A percentile compares a stretch with the other conserved stretches of the same genome.
Evolutionary conservation across 2,888 invertebrate genomes (phyloP).

Genomic region (Pachymerium ferrugineum): DNA sequence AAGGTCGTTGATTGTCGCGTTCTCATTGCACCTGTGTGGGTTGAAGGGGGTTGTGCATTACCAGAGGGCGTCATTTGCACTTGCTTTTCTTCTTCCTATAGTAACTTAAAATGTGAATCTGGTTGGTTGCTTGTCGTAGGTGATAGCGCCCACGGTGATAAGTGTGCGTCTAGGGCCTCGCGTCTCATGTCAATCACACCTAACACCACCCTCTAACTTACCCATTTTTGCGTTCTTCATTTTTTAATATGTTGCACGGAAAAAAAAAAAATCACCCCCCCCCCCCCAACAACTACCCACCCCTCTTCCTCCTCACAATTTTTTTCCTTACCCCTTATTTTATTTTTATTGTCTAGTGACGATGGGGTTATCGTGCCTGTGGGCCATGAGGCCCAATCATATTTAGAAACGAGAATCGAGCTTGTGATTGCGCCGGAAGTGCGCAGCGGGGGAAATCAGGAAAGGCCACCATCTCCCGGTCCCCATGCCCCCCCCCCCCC

Average conservation of each 20-base stretch:
- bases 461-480: slow-evolving; percentile 18
- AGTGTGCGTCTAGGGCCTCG: slow-evolving; percentile 8
- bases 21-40: slow-evolving; percentile 18
- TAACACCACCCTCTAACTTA: too few relatives aligned
- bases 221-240: not conserved
- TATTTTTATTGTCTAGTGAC: slow-evolving; percentile 5
- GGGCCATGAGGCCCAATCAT: slow-evolving; percentile 8
- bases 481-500: not conserved
- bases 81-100: slow-evolving; percentile 1
- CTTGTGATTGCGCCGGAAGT: slow-evolving; percentile 21
- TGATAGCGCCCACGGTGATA: too few relatives aligned
- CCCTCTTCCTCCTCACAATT: not conserved
- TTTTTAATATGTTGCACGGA: not conserved
- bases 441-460: slow-evolving; percentile 21
- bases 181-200: slow-evolving; percentile 4
- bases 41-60: slow-evolving; percentile 9
- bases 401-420: slow-evolving; percentile 6
- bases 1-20: not conserved
- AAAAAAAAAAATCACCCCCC: not conserved
- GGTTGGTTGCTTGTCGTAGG: slow-evolving; percentile 15
- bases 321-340: not conserved
- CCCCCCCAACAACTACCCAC: not conserved
- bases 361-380: slow-evolving; percentile 13
- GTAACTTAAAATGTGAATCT: slow-evolving; percentile 9
- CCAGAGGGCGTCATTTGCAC: slow-evolving; percentile 18